Evolutionary conservation across 1,140 invertebrate species (phyloP).

Genomic region (Drosophila lacteicornis): DNA sequence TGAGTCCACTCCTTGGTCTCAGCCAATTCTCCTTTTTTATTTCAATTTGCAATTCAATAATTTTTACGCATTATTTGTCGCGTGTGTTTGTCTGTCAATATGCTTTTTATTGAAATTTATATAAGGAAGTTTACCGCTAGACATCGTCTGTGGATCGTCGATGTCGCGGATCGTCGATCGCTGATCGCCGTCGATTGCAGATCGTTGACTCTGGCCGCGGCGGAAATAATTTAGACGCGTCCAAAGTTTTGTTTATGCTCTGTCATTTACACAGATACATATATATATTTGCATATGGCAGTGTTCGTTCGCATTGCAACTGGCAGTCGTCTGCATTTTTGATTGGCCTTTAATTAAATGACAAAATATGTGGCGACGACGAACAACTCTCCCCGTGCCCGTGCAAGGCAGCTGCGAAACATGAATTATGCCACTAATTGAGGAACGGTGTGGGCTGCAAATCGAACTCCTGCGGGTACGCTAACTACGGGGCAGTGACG

Average conservation of each 20-base stretch:
- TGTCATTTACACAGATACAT: slow-evolving; percentile 34
- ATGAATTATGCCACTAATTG: slow-evolving; percentile 79
- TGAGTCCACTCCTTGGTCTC: background rate
- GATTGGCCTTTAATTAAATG: slow-evolving; percentile 82
- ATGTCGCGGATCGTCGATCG: slow-evolving; percentile 18
- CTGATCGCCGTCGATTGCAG: slow-evolving; percentile 40
- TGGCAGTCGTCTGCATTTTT: slow-evolving; percentile 68
- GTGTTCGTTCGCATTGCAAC: slow-evolving; percentile 38
- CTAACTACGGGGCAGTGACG: background rate
- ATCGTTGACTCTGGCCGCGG: slow-evolving; percentile 61
- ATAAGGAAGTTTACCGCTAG: slow-evolving; percentile 77
- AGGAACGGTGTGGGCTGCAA: slow-evolving; percentile 63
- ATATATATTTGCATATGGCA: slow-evolving; percentile 4
- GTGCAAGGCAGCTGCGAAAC: slow-evolving; percentile 54
- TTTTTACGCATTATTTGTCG: slow-evolving; percentile 77
- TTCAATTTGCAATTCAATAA: slow-evolving; percentile 82
- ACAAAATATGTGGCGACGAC: slow-evolving; percentile 77
- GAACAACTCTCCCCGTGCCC: slow-evolving; percentile 59
- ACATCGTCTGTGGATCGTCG: slow-evolving; percentile 29
- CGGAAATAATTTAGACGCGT: slow-evolving; percentile 78
- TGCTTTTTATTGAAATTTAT: slow-evolving; percentile 75
- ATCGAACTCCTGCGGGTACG: slow-evolving; percentile 9
- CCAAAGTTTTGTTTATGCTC: slow-evolving; percentile 70
- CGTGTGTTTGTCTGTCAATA: slow-evolving; percentile 63
- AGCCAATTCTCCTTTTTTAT: slow-evolving; percentile 55